phyloP scores from a whole-genome alignment of 1,140 invertebrate species.

The Orchesella cincta region DNA sequence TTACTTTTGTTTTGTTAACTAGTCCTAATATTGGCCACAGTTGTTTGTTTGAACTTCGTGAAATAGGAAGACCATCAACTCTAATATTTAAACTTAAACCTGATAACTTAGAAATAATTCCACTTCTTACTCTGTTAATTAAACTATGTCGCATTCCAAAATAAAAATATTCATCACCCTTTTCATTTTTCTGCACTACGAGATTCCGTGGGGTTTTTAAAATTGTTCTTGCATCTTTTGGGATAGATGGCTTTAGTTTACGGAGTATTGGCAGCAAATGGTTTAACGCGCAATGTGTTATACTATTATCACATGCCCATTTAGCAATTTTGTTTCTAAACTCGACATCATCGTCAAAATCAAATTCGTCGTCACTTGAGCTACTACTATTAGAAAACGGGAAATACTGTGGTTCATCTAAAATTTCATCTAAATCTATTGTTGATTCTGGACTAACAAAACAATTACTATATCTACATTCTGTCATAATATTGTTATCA shows the following conservation, averaged over 20 bases:
- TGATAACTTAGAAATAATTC: not conserved
- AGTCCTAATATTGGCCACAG: not conserved
- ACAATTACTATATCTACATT: not conserved
- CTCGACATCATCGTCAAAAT: not conserved
- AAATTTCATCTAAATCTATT: not conserved
- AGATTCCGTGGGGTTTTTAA: not conserved
- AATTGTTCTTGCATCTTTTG: slow-evolving; percentile 12
- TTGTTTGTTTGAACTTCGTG: not conserved
- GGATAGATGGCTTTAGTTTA: not conserved
- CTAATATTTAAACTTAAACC: not conserved
- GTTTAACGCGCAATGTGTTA: not conserved
- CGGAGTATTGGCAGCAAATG: not conserved
- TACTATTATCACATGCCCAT: not conserved
- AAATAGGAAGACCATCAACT: slow-evolving; percentile 1
- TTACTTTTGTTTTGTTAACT: not conserved
- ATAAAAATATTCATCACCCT: not conserved
- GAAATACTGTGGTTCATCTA: not conserved
- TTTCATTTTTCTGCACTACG: not conserved
- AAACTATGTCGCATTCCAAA: not conserved
- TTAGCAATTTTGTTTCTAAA: not conserved
- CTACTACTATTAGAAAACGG: not conserved
- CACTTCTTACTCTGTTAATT: not conserved
- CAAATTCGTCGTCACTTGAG: not conserved
- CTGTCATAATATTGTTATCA: not conserved
- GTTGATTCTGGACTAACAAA: not conserved